phyloP scores from a whole-genome alignment of 2,113 vertebrate genomes.

The Acinonyx jubatus region DNA sequence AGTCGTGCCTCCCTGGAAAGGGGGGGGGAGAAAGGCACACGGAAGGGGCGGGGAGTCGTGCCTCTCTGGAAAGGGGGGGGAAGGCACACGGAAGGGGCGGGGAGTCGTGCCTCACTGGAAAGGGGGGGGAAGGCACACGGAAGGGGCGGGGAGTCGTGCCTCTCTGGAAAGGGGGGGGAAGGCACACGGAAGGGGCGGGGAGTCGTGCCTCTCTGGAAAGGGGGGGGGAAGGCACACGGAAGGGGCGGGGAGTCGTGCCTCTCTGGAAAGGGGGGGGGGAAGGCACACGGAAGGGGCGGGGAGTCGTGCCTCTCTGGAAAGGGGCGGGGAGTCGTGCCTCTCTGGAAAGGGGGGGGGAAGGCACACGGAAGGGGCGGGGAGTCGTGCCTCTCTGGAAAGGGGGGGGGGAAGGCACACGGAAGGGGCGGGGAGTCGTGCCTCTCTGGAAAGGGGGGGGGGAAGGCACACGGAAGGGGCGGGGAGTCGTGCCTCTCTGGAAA shows the following conservation, averaged over 20 bases:
- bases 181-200: background rate
- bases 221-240: background rate
- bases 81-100: background rate
- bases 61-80: no score
- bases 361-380: background rate
- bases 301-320: no score
- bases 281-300: background rate
- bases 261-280: no score
- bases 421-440: background rate
- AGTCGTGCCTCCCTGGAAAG: background rate
- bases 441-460: no score
- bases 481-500: background rate
- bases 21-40: accelerated
- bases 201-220: background rate
- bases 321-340: no score
- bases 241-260: background rate
- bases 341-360: accelerated
- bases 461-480: background rate
- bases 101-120: background rate
- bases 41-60: background rate
- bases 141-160: background rate
- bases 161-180: accelerated
- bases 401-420: background rate
- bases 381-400: background rate
- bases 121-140: accelerated